Evolutionary conservation across 2,888 invertebrate species (phyloP).

Genomic region (Eugnorisma glareosa): DNA sequence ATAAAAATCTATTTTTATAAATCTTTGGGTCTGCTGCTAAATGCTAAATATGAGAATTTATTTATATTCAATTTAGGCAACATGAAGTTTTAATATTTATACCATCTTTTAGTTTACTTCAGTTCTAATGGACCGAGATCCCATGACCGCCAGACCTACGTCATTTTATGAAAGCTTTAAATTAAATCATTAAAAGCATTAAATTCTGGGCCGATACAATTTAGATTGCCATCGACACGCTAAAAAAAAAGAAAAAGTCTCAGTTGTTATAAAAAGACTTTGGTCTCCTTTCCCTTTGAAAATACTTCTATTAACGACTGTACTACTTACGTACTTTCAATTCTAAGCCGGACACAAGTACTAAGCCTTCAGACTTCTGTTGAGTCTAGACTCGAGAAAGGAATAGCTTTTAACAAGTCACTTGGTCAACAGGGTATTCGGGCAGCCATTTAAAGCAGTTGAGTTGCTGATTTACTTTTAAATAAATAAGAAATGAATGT

Average conservation of each 20-base stretch:
- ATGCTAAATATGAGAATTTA: background rate
- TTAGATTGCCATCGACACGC: too few species aligned
- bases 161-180: background rate
- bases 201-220: too few species aligned
- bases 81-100: too few species aligned
- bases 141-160: too few species aligned
- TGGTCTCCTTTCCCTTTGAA: background rate
- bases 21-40: background rate
- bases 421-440: constrained; percentile 11
- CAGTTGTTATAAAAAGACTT: background rate
- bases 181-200: too few species aligned
- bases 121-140: too few species aligned
- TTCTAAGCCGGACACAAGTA: constrained; percentile 41
- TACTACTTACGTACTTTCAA: constrained; percentile 53
- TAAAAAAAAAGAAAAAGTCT: too few species aligned
- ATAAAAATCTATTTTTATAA: too few species aligned
- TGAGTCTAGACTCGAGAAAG: constrained; percentile 37
- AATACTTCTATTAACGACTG: constrained; percentile 13
- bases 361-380: constrained; percentile 41
- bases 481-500: background rate
- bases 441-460: constrained; percentile 15
- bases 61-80: too few species aligned
- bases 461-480: background rate
- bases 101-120: too few species aligned
- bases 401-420: constrained; percentile 40